Conservation (phyloP, 2,888 invertebrate genomes). For the Dryocosmus kuriphilus region DNA sequence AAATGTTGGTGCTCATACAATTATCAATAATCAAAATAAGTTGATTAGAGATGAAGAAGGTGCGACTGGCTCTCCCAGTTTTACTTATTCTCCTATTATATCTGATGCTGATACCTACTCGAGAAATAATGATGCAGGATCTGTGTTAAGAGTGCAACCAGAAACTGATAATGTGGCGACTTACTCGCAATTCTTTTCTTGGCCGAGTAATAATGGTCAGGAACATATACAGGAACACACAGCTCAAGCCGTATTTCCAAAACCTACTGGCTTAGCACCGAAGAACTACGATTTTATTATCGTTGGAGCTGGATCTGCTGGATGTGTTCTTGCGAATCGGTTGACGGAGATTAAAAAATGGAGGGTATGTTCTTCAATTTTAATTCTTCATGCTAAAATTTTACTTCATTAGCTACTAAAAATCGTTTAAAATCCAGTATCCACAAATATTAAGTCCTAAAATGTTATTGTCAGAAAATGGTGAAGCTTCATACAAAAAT, state of each 20-base stretch:
- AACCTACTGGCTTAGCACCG: slow-evolving; percentile 42
- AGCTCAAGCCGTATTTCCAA: slow-evolving; percentile 46
- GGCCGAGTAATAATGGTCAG: not conserved
- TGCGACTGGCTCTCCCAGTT: not conserved
- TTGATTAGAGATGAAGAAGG: not conserved
- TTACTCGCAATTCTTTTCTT: not conserved
- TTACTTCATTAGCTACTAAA: no score
- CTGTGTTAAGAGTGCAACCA: slow-evolving; percentile 4
- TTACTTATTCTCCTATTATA: not conserved
- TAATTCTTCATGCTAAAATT: not conserved
- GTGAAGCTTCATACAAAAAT: no score
- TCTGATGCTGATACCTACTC: not conserved
- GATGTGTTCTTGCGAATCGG: slow-evolving; percentile 37
- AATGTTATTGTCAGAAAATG: no score
- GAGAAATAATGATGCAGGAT: slow-evolving; percentile 3
- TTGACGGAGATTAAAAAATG: slow-evolving; percentile 13
- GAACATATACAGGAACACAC: not conserved
- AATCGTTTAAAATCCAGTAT: no score
- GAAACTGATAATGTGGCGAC: not conserved
- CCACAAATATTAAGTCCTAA: no score
- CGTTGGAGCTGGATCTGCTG: slow-evolving; percentile 91
- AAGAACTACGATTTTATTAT: slow-evolving; percentile 88
- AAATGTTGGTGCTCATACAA: not conserved
- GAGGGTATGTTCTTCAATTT: slow-evolving; percentile 11
- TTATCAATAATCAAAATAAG: not conserved